Conservation (phyloP, 2,113 vertebrate species). For the Shinisaurus crocodilurus region DNA sequence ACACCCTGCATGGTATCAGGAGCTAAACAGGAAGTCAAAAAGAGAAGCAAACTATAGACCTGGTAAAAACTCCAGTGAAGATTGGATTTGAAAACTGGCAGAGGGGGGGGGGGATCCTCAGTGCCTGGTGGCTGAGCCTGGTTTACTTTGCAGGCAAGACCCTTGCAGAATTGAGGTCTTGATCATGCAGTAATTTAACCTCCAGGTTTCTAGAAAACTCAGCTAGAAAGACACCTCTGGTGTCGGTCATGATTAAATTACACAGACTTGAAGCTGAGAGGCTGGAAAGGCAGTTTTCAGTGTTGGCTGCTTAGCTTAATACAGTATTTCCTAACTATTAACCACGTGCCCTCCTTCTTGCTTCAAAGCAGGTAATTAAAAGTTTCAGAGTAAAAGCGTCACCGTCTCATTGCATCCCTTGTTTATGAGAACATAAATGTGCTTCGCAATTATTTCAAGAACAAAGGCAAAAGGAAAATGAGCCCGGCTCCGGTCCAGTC, state of each 20-base stretch:
- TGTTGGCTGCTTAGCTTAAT: constrained; percentile 6
- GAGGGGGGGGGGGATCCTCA: no score
- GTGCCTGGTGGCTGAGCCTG: background rate
- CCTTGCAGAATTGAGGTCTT: background rate
- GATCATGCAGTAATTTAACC: background rate
- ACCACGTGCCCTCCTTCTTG: background rate
- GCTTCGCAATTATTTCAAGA: constrained; percentile 70
- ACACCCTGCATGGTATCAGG: background rate
- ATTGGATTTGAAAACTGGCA: background rate
- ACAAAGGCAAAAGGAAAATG: constrained; percentile 41
- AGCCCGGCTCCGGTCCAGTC: constrained; percentile 30
- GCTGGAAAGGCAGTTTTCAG: background rate
- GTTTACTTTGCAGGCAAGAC: no score
- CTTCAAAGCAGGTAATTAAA: constrained; percentile 70
- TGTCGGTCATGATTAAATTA: background rate
- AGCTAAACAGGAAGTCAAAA: background rate
- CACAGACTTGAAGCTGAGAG: background rate
- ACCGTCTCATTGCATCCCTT: constrained; percentile 67
- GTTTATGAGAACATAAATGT: constrained; percentile 72
- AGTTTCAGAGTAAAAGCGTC: constrained; percentile 69
- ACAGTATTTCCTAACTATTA: background rate
- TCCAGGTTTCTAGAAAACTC: background rate
- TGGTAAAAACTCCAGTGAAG: background rate
- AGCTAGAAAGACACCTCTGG: background rate
- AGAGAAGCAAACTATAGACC: background rate